phyloP scores from a whole-genome alignment of 1,140 invertebrate genomes.

The Pseudomyrmex flavicornis region DNA sequence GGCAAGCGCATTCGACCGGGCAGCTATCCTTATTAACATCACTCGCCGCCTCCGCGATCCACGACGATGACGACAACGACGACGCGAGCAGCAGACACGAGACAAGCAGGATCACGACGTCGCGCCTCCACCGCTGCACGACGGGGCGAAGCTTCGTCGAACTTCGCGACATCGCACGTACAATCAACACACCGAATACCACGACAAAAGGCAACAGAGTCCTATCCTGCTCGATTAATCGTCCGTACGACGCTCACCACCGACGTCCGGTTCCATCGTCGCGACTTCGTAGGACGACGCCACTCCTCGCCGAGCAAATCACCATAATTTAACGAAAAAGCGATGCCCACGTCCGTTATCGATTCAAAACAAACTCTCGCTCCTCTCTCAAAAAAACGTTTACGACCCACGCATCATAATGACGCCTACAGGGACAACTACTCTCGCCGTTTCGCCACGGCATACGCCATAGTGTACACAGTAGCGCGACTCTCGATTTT shows the following conservation, averaged over 20 bases:
- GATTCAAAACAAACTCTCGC: constrained; percentile 75
- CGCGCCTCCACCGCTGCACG: constrained; percentile 23
- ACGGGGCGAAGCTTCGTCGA: constrained; percentile 26
- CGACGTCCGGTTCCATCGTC: constrained; percentile 58
- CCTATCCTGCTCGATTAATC: constrained; percentile 55
- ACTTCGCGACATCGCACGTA: constrained; percentile 62
- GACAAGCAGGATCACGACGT: constrained; percentile 7
- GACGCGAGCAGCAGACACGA: constrained; percentile 17
- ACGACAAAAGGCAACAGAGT: not conserved
- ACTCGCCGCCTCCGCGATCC: too few relatives aligned
- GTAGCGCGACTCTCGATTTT: too few relatives aligned
- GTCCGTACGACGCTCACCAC: constrained; percentile 49
- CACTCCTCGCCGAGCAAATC: constrained; percentile 58
- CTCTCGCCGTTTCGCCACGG: too few relatives aligned
- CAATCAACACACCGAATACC: not conserved
- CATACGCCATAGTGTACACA: too few relatives aligned
- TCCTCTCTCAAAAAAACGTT: constrained; percentile 55
- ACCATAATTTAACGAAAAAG: constrained; percentile 69
- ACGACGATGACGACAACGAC: not conserved
- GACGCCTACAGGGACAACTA: constrained; percentile 69
- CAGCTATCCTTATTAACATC: constrained; percentile 71
- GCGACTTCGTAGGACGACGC: constrained; percentile 35
- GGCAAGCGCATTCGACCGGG: constrained; percentile 81
- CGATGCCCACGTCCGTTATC: constrained; percentile 53
- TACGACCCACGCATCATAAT: constrained; percentile 71